phyloP scores from a whole-genome alignment of 2,797 vertebrate genomes.

The Otus scops region DNA sequence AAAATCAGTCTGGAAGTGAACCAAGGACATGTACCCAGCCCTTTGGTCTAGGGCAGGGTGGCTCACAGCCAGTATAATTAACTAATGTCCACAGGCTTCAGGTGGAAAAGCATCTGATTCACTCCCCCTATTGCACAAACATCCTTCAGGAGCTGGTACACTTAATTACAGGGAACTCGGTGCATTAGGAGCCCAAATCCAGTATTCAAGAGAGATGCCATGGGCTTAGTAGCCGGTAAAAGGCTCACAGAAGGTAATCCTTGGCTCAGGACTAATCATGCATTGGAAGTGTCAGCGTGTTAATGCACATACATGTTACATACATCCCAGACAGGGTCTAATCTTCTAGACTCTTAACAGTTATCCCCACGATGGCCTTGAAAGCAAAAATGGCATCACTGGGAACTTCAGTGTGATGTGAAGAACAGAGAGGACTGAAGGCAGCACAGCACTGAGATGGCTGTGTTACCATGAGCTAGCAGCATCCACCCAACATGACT shows the following conservation, averaged over 20 bases:
- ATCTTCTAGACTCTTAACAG: accelerated
- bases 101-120: background rate
- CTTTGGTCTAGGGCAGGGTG: background rate
- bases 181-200: background rate
- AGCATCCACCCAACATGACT: background rate
- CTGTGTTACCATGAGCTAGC: background rate
- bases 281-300: background rate
- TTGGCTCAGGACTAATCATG: background rate
- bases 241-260: background rate
- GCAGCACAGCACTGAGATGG: background rate
- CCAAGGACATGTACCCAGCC: background rate
- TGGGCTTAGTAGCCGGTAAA: background rate
- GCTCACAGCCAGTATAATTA: background rate
- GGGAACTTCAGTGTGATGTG: background rate
- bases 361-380: background rate
- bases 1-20: background rate
- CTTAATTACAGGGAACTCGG: background rate
- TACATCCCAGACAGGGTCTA: background rate
- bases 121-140: background rate
- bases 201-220: background rate
- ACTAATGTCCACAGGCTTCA: background rate
- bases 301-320: background rate
- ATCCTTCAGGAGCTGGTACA: background rate
- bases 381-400: background rate
- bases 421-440: background rate